A percentile compares a stretch with the other conserved stretches of the same genome.
phyloP scores from a whole-genome alignment of 2,888 invertebrate species.

The Entomobrya proxima region DNA sequence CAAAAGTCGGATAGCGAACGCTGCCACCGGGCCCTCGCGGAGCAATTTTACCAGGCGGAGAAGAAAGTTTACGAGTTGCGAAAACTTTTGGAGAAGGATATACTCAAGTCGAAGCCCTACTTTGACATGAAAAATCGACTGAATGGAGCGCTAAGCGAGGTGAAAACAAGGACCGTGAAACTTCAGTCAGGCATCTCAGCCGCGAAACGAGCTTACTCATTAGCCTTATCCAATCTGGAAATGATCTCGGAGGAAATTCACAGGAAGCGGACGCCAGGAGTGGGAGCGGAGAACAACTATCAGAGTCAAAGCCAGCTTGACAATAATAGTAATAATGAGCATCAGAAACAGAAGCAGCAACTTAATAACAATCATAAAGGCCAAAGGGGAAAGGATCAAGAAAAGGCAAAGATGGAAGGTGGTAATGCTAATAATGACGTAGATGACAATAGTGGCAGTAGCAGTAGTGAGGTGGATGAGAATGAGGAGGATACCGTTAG shows the following conservation, averaged over 20 bases:
- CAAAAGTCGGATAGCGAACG: constrained; percentile 92
- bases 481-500: not conserved
- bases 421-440: not conserved
- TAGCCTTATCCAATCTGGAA: constrained; percentile 89
- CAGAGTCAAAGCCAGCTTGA: constrained; percentile 78
- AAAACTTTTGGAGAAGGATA: constrained; percentile 88
- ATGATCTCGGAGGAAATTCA: constrained; percentile 95
- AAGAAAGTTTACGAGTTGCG: constrained; percentile 88
- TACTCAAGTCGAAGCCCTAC: constrained; percentile 91
- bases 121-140: constrained; percentile 93
- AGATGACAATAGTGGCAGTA: not conserved
- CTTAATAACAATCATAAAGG: not conserved
- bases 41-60: constrained; percentile 88
- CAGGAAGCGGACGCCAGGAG: constrained; percentile 81
- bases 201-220: constrained; percentile 89
- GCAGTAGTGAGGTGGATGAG: not conserved
- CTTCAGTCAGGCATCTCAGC: constrained; percentile 87
- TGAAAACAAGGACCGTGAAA: constrained; percentile 89
- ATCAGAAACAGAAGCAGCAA: constrained; percentile 3
- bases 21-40: constrained; percentile 87
- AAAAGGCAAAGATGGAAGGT: not conserved
- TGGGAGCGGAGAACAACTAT: constrained; percentile 79
- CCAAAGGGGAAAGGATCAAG: not conserved
- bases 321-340: not conserved
- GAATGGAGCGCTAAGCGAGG: constrained; percentile 89